phyloP scores from a whole-genome alignment of 2,888 invertebrate species.

The Drosophila sordidapex region DNA sequence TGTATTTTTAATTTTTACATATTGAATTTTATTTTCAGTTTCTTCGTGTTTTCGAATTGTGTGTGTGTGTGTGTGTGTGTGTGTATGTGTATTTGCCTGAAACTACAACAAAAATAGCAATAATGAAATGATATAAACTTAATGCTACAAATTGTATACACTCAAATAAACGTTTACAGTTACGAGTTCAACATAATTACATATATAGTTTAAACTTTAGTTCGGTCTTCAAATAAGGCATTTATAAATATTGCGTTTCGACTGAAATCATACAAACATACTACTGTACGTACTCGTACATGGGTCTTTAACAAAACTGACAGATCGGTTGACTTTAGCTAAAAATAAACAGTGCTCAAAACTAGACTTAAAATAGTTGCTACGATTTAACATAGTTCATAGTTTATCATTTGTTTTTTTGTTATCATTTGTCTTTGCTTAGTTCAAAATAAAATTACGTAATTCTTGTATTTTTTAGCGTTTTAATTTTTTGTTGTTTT shows the following conservation, averaged over 20 bases:
- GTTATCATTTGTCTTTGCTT: conserved; percentile 55
- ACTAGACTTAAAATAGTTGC: conserved; percentile 41
- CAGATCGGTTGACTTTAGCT: conserved; percentile 38
- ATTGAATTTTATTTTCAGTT: conserved; percentile 69
- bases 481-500: conserved; percentile 55
- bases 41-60: conserved; percentile 40
- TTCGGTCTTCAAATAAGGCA: conserved; percentile 58
- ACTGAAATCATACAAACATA: conserved; percentile 14
- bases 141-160: conserved; percentile 48
- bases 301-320: conserved; percentile 44
- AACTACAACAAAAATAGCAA: conserved; percentile 69
- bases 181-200: conserved; percentile 36
- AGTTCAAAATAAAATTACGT: conserved; percentile 72
- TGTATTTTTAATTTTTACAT: conserved; percentile 63
- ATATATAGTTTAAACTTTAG: conserved; percentile 13
- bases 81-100: conserved; percentile 38
- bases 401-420: conserved; percentile 38
- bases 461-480: conserved; percentile 64
- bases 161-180: conserved; percentile 32
- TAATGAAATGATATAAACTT: conserved; percentile 66
- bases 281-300: not conserved
- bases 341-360: conserved; percentile 40
- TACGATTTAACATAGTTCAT: conserved; percentile 70
- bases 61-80: conserved; percentile 24
- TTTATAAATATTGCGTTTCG: conserved; percentile 62